Evolutionary conservation across 2,113 vertebrate species (phyloP), one percentile per base, ranked within the genome.

Genomic region (Scomber japonicus): DNA sequence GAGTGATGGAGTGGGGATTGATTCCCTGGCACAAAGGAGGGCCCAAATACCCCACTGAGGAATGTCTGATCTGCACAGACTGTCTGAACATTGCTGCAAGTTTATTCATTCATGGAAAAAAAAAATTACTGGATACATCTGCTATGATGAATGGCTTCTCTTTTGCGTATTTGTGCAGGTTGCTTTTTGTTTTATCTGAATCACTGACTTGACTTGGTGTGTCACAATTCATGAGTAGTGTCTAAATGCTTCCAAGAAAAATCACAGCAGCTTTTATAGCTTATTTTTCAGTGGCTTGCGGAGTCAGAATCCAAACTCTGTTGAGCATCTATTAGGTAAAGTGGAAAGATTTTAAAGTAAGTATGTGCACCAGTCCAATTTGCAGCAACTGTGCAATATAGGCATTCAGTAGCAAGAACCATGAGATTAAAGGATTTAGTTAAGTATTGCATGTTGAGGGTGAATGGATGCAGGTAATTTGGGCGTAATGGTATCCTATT

Each of bases 231-330:
- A 65, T 19, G 49, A 60, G 72, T 17, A 21, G 40, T 17, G 17
- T 78, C 35, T 14, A 17, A 21, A 51, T 49, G 59, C 11, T 61
- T 85, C 62, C 62, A 65, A n/a, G 27, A 53, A 3, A 27, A 27
- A 27, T 55, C 9, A 17, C 17, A 69, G 17, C 14, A 8, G 3
- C 9, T 66, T 77, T 27, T 66, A 66, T 44, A 24, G 70, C 50
- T 55, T 59, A 72, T 45, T 27, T 46, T 48, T 30, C 17, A 66
- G 30, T 48, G 17, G 9, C 35, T 79, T 75, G 72, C 62, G 57
- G 35, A 35, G 49, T 11, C 65, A 57, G 51, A 13, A 75, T 14
- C 17, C n/a, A 15, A 56, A 6, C 14, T 2, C 12, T 13, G 16
- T 11, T 40, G 44, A 74, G 63, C n/a, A 44, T 21, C 27, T 9